Evolutionary conservation across 1,140 invertebrate species (phyloP), one percentile per base, ranked within the genome.

Genomic region (Archegozetes longisetosus): DNA sequence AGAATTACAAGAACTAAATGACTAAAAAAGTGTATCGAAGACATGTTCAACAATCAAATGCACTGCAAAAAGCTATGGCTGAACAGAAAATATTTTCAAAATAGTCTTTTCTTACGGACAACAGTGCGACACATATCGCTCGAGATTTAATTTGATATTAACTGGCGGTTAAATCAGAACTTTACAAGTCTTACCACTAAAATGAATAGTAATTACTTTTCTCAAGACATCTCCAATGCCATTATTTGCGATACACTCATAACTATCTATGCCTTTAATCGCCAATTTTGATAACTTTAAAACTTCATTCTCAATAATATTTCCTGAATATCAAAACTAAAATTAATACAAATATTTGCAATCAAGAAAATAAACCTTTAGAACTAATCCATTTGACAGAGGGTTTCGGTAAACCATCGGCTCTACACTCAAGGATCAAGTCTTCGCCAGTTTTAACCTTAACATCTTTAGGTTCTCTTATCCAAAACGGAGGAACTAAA

Each of bases 361-460:
- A 29, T 55, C n/a, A 20, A 17, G 20, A 62, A 27, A 4, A 53
- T 9, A 2, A 23, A 47, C 58, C 58, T 3, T 27, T 53, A 4
- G 28, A 23, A 22, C 22, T 73, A 48, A 68, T 70, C 90, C 90
- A 95, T 2, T 82, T 85, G 17, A 92, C 83, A 1, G 75, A 79
- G 0, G 90, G 89, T 52, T 82, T 81, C 0, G 90, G 90, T 67
- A 89, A 88, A 1, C 90, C 91, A 58, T 85, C 82, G 0, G 88
- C 88, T 70, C 86, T 83, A 67, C 91, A 95, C 68, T 91, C 82
- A 1, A 95, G 71, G 2, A 80, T 80, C 17, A 89, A 79, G 64
- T 84, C 82, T 68, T 88, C 81, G n/a, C n/a, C n/a, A n/a, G n/a
- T n/a, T n/a, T n/a, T n/a, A n/a, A n/a, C n/a, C n/a, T n/a, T n/a